Conservation (phyloP, 2,113 vertebrate species). For the Heterotis niloticus region DNA sequence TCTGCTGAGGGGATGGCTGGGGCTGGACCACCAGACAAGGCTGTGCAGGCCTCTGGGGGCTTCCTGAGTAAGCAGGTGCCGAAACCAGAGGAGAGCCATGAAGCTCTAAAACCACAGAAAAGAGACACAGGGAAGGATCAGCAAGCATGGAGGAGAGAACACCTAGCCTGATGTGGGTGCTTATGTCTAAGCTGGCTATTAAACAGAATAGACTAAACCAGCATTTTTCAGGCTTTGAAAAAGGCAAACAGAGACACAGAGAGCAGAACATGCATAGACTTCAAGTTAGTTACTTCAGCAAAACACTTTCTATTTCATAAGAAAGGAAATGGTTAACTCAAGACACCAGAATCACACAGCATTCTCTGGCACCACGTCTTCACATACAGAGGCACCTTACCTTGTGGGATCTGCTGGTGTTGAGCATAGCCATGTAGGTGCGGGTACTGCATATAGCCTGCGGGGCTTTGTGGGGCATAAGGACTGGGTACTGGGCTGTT, state of each 20-base stretch:
- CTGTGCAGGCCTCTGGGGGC: slow-evolving; percentile 31
- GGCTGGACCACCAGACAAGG: slow-evolving; percentile 33
- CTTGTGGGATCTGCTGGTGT: slow-evolving; percentile 90
- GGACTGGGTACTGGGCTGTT: slow-evolving; percentile 96
- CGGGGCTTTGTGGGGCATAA: slow-evolving; percentile 93
- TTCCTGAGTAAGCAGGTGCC: slow-evolving; percentile 34
- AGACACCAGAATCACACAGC: background rate
- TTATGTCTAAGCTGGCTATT: background rate
- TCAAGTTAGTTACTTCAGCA: background rate
- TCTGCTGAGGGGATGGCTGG: slow-evolving; percentile 33
- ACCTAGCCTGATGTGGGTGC: background rate
- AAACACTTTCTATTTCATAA: background rate
- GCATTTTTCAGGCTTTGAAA: background rate
- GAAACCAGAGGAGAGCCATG: slow-evolving; percentile 33
- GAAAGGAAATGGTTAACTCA: background rate
- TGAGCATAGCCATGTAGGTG: slow-evolving; percentile 87
- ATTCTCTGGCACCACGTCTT: background rate
- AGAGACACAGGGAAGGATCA: background rate
- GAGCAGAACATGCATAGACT: background rate
- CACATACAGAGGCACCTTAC: slow-evolving; percentile 52
- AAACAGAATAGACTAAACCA: background rate
- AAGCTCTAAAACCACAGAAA: slow-evolving; percentile 29
- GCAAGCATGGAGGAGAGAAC: background rate
- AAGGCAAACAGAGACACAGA: slow-evolving; percentile 1
- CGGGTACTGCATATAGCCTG: slow-evolving; percentile 91